Base-by-base conservation (phyloP, 2,113 vertebrate genomes). In the Sylvilagus bachmani region DNA sequence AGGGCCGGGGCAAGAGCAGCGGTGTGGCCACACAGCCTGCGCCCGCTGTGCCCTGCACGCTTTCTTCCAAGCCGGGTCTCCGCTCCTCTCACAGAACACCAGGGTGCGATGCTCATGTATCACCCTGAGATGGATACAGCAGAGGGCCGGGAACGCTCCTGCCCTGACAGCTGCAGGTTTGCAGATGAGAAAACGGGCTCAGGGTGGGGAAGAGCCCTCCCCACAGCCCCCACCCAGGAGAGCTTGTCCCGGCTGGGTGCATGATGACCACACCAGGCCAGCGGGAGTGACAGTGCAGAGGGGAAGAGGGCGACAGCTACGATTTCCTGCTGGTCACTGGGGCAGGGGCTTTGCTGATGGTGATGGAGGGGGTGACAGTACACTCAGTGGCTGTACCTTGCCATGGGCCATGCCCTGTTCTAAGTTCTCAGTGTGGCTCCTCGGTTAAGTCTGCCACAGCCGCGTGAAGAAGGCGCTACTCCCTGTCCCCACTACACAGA, bases 21-120 rank as follows among this genome's bases (percentile, higher is more conserved):
- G 0, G 5, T 21, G 49, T 10, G 1, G 10, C 38, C 36, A 9
- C 22, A 1, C 7, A 33, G 24, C 33, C 71, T 67, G 9, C 55
- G 14, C 38, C 73, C 77, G 6, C 62, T 16, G 19, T 5, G 27
- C 73, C 84, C 19, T 17, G 21, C 21, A 61, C 70, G 33, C 55
- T 33, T 71, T 21, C 7, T 16, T 49, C 9, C 21, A 12, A 24
- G 25, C 51, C 36, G 2, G 0, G 5, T 27, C 4, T 10, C 0
- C 31, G 22, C 51, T 71, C 58, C 2, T 82, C 21, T 6, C 2
- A 5, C 9, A 1, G 2, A 1, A 55, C 10, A 16, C 70, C 64
- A 33, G 62, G 24, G n/a, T 10, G 4, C 33, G 6, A 0, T 5
- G 14, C 7, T 11, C 10, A 1, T 33, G 27, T 64, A 2, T 7